Percentiles rank a stretch among this genome's conserved stretches.
Evolutionary conservation across 2,888 invertebrate genomes (phyloP).

Genomic region (Agrochola litura): DNA sequence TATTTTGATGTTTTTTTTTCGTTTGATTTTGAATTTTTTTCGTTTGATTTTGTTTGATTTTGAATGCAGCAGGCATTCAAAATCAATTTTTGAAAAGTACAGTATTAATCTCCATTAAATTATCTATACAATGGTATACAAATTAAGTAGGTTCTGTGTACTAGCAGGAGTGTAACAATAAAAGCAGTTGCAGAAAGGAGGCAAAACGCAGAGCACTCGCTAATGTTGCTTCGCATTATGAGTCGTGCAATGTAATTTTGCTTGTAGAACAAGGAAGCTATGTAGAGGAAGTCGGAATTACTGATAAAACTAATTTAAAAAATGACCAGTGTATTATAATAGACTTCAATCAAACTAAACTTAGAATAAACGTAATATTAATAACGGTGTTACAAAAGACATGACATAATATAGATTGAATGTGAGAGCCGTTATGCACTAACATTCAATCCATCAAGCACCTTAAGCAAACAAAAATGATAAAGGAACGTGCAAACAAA

Average conservation of each 20-base stretch:
- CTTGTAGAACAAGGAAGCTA: not conserved
- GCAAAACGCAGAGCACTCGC: no score
- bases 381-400: not conserved
- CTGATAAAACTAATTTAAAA: not conserved
- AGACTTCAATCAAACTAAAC: not conserved
- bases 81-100: no score
- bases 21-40: no score
- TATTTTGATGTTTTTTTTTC: no score
- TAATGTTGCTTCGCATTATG: no score
- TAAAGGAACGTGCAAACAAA: slow-evolving; percentile 19
- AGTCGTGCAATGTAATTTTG: not conserved
- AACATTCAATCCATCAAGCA: not conserved
- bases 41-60: no score
- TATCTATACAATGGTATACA: no score
- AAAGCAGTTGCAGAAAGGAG: no score
- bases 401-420: not conserved
- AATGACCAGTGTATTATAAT: not conserved
- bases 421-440: not conserved
- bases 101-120: no score
- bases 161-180: no score
- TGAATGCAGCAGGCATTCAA: no score
- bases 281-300: not conserved
- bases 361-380: not conserved
- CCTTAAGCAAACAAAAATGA: slow-evolving; percentile 15
- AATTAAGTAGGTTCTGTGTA: no score